These are phyloP conservation scores for Heteronetta atricapilla DNA, from an alignment of 2,113 vertebrate species.

Conservation along the genomic window DNA sequence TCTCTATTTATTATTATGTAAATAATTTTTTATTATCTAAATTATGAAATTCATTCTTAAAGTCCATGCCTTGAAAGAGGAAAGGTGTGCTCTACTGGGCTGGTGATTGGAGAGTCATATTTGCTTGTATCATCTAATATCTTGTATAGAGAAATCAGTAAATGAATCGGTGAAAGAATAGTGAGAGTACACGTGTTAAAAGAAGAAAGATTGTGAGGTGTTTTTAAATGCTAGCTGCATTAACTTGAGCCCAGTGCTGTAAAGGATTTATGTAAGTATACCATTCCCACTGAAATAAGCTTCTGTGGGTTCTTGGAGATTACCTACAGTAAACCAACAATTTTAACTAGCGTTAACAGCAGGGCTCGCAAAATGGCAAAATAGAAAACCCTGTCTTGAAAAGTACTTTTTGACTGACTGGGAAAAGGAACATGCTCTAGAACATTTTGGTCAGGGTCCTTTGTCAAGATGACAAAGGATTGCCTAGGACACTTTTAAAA, in stretches of 20 bases:
- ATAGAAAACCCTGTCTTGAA: background rate
- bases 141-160: background rate
- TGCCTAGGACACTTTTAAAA: background rate
- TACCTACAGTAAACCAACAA: background rate
- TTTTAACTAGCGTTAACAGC: fast-evolving
- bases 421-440: background rate
- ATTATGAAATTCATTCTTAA: background rate
- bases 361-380: background rate
- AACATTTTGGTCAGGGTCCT: background rate
- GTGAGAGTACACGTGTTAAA: background rate
- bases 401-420: background rate
- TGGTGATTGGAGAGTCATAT: background rate
- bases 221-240: background rate
- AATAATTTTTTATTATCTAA: too few relatives aligned
- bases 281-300: background rate
- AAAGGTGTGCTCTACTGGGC: background rate
- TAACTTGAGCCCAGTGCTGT: background rate
- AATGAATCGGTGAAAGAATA: background rate
- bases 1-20: too few relatives aligned
- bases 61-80: background rate
- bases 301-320: background rate
- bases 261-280: background rate
- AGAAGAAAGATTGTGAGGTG: background rate
- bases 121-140: background rate
- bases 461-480: background rate